Evolutionary conservation across 2,888 invertebrate species (phyloP).

Genomic region (Empis livida): DNA sequence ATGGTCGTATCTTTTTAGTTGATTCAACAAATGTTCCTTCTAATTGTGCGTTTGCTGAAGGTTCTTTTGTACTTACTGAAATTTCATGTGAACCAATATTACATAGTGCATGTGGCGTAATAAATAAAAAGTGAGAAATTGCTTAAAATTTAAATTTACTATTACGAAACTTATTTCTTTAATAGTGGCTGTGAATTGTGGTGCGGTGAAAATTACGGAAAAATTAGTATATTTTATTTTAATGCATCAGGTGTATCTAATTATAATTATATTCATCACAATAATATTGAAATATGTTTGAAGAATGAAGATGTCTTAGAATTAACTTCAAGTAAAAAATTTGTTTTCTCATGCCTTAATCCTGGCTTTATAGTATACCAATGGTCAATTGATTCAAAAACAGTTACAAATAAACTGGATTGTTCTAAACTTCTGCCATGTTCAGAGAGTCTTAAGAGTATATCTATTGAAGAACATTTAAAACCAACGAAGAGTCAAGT

Average conservation of each 20-base stretch:
- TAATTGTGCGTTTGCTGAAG: conserved; percentile 52
- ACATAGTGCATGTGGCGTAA: conserved; percentile 46
- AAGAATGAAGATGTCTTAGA: conserved; percentile 49
- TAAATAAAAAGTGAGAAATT: conserved; percentile 14
- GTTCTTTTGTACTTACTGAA: conserved; percentile 65
- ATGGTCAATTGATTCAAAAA: conserved; percentile 60
- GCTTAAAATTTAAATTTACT: not conserved
- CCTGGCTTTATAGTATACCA: conserved; percentile 82
- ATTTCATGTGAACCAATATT: conserved; percentile 56
- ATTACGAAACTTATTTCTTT: not conserved
- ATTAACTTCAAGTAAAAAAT: conserved; percentile 47
- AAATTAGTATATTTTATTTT: conserved; percentile 64
- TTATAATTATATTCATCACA: conserved; percentile 56
- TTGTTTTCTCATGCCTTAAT: conserved; percentile 69
- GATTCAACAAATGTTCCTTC: conserved; percentile 46
- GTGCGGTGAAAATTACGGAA: conserved; percentile 76
- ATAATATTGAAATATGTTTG: conserved; percentile 31
- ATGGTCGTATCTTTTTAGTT: conserved; percentile 65
- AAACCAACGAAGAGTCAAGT: conserved; percentile 66
- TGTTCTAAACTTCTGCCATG: conserved; percentile 85
- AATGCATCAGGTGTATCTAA: conserved; percentile 56
- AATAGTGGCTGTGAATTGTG: conserved; percentile 53
- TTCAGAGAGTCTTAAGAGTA: conserved; percentile 82
- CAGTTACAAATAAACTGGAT: conserved; percentile 67
- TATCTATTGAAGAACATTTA: conserved; percentile 76